These are phyloP conservation scores for Anguilla megastoma DNA, from an alignment of 2,797 vertebrate species.

Conservation along the genomic window DNA sequence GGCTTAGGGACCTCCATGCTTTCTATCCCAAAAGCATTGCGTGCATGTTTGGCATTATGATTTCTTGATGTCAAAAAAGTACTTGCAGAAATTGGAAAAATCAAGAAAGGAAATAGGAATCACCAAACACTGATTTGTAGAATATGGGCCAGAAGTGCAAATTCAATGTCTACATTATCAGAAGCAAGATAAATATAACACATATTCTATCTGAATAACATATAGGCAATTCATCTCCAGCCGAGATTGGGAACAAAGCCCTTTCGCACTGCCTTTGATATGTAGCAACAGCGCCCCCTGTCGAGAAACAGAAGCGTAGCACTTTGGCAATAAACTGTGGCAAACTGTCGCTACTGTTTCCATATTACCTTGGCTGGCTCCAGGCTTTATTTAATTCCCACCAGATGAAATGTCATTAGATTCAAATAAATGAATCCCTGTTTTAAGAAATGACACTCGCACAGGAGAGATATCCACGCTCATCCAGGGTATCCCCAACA, in stretches of 20 bases:
- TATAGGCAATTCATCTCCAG: slow-evolving; percentile 27
- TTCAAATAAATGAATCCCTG: slow-evolving; percentile 70
- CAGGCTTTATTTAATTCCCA: slow-evolving; percentile 57
- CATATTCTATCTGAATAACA: neutral
- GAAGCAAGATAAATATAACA: slow-evolving; percentile 26
- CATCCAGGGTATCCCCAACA: slow-evolving; percentile 26
- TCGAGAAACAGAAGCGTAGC: slow-evolving; percentile 20
- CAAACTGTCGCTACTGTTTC: neutral
- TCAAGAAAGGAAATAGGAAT: slow-evolving; percentile 2
- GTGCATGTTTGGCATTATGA: neutral
- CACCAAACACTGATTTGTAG: neutral
- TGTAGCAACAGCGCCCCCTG: slow-evolving; percentile 52
- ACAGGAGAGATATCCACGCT: slow-evolving; percentile 47
- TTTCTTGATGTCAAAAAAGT: neutral
- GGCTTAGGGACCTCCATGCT: neutral
- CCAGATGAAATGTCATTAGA: slow-evolving; percentile 62
- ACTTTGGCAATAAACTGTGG: neutral
- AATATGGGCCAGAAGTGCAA: slow-evolving; percentile 21
- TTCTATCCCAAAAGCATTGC: neutral
- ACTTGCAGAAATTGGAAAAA: slow-evolving; percentile 4
- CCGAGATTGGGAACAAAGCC: slow-evolving; percentile 16
- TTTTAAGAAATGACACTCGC: slow-evolving; percentile 45
- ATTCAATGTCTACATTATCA: slow-evolving; percentile 26
- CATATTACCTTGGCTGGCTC: slow-evolving; percentile 35
- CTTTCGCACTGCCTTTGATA: neutral